Evolutionary conservation across 2,888 invertebrate genomes (phyloP), one percentile per base, ranked within the genome.

Genomic region (Caenorhabditis angaria): DNA sequence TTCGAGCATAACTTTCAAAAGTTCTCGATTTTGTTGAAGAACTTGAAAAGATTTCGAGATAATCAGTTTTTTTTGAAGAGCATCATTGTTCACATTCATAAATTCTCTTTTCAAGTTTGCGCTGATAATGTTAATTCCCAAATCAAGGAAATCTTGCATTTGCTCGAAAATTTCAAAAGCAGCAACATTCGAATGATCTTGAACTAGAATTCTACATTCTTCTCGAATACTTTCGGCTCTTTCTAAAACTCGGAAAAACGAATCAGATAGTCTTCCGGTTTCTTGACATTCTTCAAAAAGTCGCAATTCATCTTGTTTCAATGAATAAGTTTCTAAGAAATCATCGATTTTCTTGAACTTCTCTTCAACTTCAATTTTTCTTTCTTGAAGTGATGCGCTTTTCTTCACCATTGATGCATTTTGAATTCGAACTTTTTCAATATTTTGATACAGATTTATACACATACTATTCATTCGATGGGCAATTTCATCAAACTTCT

Each of bases 401-500:
- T 65, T 66, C 35, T 66, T 64, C 12, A 70, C 65, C 35, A 70
- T 55, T 51, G 59, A 58, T 18, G 59, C 60, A 29, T 62, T 70
- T 59, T 66, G 61, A 1, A 59, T 2, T 29, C 62, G 61, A 0
- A 66, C 70, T 25, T 65, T 70, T 29, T 70, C 70, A 61, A 70
- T 63, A 50, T 66, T 62, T 48, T 66, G 62, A 51, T 65, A 66
- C 18, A 70, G n/a, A 59, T 65, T 63, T 14, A 62, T 65, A 29
- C 70, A 70, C 0, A 59, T 66, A 14, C 58, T 63, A 24, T 70
- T 70, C 65, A 70, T 66, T 47, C 56, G 55, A 4, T 63, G 50
- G 28, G 62, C 65, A 6, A 70, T 62, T 41, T 70, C 70, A 24
- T 70, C 65, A 29, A 70, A 70, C 56, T 65, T 70, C 50, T 70